A percentile compares a stretch with the other conserved stretches of the same genome.
Conservation (phyloP, 2,113 vertebrate species). For the Amphiprion percula region DNA sequence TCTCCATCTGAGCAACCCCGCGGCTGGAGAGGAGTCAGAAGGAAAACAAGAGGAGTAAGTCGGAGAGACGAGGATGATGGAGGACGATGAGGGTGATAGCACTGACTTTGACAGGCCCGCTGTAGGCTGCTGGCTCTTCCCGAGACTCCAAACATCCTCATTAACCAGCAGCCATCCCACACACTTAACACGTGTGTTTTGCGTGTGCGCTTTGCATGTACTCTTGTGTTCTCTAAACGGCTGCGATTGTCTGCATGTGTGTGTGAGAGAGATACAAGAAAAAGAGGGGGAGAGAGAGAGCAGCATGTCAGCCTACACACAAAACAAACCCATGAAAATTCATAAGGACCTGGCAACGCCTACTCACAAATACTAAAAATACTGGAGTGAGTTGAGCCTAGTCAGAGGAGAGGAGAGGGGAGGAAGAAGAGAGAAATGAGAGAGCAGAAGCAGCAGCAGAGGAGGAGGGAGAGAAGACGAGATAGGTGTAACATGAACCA, state of each 20-base stretch:
- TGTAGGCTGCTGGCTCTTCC: constrained; percentile 73
- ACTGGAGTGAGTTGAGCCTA: constrained; percentile 79
- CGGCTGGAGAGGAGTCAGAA: constrained; percentile 46
- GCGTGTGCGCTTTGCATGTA: constrained; percentile 52
- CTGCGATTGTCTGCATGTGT: constrained; percentile 45
- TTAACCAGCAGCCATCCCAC: constrained; percentile 76
- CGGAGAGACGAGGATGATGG: constrained; percentile 50
- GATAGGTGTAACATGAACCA: constrained; percentile 75
- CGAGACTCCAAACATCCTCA: constrained; percentile 76
- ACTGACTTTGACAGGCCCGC: constrained; percentile 69
- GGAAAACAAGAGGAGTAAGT: constrained; percentile 50
- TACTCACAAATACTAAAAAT: constrained; percentile 84
- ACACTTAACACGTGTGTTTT: constrained; percentile 64
- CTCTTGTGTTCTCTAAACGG: constrained; percentile 67
- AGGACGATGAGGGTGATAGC: constrained; percentile 57
- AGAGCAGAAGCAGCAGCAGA: constrained; percentile 67
- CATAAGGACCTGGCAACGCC: constrained; percentile 81
- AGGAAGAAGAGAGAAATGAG: constrained; percentile 58
- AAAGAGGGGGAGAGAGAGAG: constrained; percentile 30
- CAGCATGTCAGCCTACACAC: constrained; percentile 80
- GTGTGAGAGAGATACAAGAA: constrained; percentile 24
- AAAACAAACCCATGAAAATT: constrained; percentile 85
- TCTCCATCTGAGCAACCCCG: constrained; percentile 61
- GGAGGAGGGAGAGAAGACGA: constrained; percentile 50
- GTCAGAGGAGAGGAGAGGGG: constrained; percentile 74